Percentiles rank a stretch among this genome's conserved stretches.
Conservation (phyloP, 1,140 invertebrate genomes). For the Potamilus streckersoni region DNA sequence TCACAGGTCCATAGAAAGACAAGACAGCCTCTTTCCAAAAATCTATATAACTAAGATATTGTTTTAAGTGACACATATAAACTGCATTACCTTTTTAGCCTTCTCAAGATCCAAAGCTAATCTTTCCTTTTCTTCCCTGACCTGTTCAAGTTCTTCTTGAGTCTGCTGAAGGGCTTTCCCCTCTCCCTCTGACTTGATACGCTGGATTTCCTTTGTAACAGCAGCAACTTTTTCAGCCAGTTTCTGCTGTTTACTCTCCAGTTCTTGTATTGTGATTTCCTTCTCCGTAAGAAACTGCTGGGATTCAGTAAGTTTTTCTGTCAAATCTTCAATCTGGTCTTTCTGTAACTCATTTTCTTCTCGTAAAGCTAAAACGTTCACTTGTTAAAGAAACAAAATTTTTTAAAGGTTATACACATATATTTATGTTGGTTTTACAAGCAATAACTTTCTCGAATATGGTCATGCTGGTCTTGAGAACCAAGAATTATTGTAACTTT, state of each 20-base stretch:
- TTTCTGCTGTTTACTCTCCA: slow-evolving; percentile 36
- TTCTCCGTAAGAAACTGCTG: slow-evolving; percentile 43
- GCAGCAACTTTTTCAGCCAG: slow-evolving; percentile 37
- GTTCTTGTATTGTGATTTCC: slow-evolving; percentile 45
- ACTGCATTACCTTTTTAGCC: slow-evolving; percentile 56
- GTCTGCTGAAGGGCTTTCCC: slow-evolving; percentile 33
- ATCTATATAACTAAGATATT: too few relatives aligned
- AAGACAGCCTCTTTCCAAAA: too few relatives aligned
- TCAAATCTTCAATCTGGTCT: slow-evolving; percentile 40
- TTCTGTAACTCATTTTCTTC: slow-evolving; percentile 35
- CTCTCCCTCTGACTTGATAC: slow-evolving; percentile 42
- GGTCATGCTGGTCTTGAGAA: too few relatives aligned
- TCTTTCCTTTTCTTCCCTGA: slow-evolving; percentile 49
- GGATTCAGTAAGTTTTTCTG: slow-evolving; percentile 43
- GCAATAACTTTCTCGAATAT: too few relatives aligned
- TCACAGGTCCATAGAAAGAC: too few relatives aligned
- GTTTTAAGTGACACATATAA: too few relatives aligned
- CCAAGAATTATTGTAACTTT: too few relatives aligned
- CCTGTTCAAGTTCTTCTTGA: slow-evolving; percentile 45
- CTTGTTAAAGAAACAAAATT: slow-evolving; percentile 21
- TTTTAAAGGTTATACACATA: too few relatives aligned
- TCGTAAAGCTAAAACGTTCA: slow-evolving; percentile 19
- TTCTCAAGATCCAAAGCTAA: slow-evolving; percentile 56
- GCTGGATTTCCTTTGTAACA: slow-evolving; percentile 43
- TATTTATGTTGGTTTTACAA: too few relatives aligned